Conservation (phyloP, 1,140 invertebrate species). For the Oreohelix idahoensis region DNA sequence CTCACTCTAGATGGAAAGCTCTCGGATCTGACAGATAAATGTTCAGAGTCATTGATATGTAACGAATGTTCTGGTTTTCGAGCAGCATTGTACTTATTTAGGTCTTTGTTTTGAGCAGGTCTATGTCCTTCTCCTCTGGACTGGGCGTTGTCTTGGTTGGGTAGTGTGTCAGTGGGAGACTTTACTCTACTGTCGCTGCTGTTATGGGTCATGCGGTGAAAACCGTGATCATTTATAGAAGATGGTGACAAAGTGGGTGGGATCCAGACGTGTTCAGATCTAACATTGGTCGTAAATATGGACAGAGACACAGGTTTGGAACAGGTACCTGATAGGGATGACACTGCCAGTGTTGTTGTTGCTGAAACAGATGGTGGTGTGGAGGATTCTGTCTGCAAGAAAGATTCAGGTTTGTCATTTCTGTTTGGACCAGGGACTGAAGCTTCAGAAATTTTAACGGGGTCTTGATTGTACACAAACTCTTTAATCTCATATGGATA, state of each 20-base stretch:
- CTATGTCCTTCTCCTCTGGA: not conserved
- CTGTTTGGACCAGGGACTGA: not conserved
- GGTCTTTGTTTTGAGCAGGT: not conserved
- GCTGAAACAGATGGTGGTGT: not conserved
- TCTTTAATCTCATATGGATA: not conserved
- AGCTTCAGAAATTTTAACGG: not conserved
- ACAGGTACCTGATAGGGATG: not conserved
- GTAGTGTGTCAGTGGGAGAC: not conserved
- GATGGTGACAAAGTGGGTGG: constrained; percentile 8
- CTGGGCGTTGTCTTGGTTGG: not conserved
- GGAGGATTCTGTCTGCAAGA: not conserved
- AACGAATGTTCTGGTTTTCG: not conserved
- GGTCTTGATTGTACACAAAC: not conserved
- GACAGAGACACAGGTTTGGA: constrained; percentile 16
- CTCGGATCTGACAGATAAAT: not conserved
- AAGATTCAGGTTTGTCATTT: not conserved
- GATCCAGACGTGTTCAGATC: constrained; percentile 35
- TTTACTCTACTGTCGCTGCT: not conserved
- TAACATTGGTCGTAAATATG: constrained; percentile 1
- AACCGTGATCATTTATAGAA: not conserved
- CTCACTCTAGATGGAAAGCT: not conserved
- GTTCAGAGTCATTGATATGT: not conserved
- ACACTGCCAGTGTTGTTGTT: not conserved
- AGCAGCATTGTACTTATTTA: not conserved
- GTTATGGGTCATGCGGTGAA: not conserved